Evolutionary conservation across 2,888 invertebrate species (phyloP).

Genomic region (Pogonocherus hispidulus): DNA sequence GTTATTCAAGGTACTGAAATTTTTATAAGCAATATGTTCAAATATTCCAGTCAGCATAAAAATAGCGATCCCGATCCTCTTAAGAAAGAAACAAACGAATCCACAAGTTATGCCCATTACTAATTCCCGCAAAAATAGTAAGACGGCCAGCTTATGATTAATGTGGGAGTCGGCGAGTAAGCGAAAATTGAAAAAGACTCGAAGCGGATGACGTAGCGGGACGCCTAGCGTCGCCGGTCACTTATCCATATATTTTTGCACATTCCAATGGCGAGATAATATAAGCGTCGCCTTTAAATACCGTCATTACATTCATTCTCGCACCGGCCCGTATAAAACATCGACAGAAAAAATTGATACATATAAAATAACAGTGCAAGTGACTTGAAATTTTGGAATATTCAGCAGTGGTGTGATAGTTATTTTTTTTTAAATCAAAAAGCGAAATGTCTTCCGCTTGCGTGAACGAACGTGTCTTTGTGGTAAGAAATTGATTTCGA

Average conservation of each 20-base stretch:
- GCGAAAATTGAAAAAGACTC: slow-evolving; percentile 49
- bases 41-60: too few relatives aligned
- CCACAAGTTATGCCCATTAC: slow-evolving; percentile 2
- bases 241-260: slow-evolving; percentile 61
- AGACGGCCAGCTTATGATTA: slow-evolving; percentile 36
- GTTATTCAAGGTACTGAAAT: too few relatives aligned
- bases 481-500: slow-evolving; percentile 42
- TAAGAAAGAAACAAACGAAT: slow-evolving; percentile 18
- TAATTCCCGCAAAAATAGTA: slow-evolving; percentile 33
- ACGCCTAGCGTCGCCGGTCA: slow-evolving; percentile 61
- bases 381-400: background rate
- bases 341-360: background rate
- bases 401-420: slow-evolving; percentile 14
- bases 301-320: slow-evolving; percentile 41
- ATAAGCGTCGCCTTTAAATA: slow-evolving; percentile 54
- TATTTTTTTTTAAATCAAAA: background rate
- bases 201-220: slow-evolving; percentile 53
- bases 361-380: slow-evolving; percentile 8
- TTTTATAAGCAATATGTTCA: too few relatives aligned
- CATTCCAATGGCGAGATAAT: slow-evolving; percentile 59
- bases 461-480: slow-evolving; percentile 53
- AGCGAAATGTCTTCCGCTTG: slow-evolving; percentile 51
- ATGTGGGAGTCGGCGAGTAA: slow-evolving; percentile 26
- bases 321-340: slow-evolving; percentile 37
- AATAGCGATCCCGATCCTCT: background rate